A percentile compares a stretch with the other conserved stretches of the same genome.
phyloP scores from a whole-genome alignment of 2,888 invertebrate species.

The Polyploca ridens region DNA sequence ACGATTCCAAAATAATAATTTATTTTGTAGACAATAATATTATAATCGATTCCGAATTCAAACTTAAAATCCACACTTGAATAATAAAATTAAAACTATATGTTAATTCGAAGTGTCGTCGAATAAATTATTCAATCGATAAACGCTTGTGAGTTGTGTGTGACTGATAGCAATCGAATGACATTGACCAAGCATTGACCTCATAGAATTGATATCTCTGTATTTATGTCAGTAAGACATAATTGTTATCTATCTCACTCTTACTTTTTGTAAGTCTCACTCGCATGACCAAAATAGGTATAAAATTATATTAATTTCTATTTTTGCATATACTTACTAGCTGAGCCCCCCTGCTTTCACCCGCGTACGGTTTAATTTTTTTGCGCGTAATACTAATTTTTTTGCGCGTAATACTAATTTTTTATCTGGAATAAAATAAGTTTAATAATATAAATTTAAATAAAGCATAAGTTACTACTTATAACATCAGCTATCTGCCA shows the following conservation, averaged over 20 bases:
- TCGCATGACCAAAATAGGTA: not conserved
- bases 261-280: not conserved
- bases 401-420: too few relatives aligned
- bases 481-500: too few relatives aligned
- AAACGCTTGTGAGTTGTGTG: not conserved
- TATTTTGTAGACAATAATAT: too few relatives aligned
- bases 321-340: too few relatives aligned
- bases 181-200: conserved; percentile 33
- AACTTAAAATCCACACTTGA: not conserved
- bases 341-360: too few relatives aligned
- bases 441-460: too few relatives aligned
- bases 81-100: not conserved
- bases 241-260: conserved; percentile 22
- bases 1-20: not conserved
- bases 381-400: too few relatives aligned
- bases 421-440: too few relatives aligned
- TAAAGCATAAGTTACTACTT: too few relatives aligned
- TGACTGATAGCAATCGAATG: conserved; percentile 24
- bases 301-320: too few relatives aligned
- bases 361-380: too few relatives aligned
- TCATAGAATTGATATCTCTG: conserved; percentile 15
- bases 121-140: conserved; percentile 3
- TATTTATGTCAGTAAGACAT: conserved; percentile 18
- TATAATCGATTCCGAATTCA: not conserved
- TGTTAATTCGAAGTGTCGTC: not conserved